Base-by-base conservation (phyloP, 2,113 vertebrate genomes). In the Mandrillus leucophaeus region DNA sequence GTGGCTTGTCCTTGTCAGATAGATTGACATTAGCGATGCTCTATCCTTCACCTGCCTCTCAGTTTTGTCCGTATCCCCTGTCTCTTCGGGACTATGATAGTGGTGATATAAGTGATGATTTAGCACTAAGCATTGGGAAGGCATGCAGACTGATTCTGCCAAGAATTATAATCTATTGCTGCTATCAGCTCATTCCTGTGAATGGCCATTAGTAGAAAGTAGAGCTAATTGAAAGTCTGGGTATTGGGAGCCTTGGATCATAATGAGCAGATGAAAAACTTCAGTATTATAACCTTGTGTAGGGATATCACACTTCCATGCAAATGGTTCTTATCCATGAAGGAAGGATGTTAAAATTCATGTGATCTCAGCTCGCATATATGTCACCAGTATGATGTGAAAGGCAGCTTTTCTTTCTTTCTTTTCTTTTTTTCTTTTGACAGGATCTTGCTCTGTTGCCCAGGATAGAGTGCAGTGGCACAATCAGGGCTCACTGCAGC, bases 261-360 rank as follows among this genome's bases (percentile, higher is more conserved):
- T 64, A 87, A 83, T 32, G n/a, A 89, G 14, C 68, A 84, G 88
- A 25, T 88, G 66, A 87, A 95, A 97, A 85, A 45, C 30, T n/a
- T 91, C 18, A 50, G 11, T 48, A 30, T 80, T 83, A 43, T 64
- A 68, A 50, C 35, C 61, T 92, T 66, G 7, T 32, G 4, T 94
- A n/a, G 43, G 57, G 57, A 23, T 76, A 70, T 85, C 40, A 87
- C 22, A 57, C 57, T 18, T 84, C n/a, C 25, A 73, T 13, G 25
- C 32, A 43, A 83, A 93, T 89, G 8, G 13, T 40, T 93, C 40
- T 85, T 57, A 80, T 45, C 78, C 17, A 43, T 16, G 14, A 97
- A 91, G 86, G 68, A 57, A 64, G 27, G n/a, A 16, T 66, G n/a
- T 75, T 92, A 70, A 75, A 27, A 32, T 90, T 96, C 27, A 25